Evolutionary conservation across 2,888 invertebrate species (phyloP), one percentile per base, ranked within the genome.

Genomic region (Macrosiphum euphorbiae): DNA sequence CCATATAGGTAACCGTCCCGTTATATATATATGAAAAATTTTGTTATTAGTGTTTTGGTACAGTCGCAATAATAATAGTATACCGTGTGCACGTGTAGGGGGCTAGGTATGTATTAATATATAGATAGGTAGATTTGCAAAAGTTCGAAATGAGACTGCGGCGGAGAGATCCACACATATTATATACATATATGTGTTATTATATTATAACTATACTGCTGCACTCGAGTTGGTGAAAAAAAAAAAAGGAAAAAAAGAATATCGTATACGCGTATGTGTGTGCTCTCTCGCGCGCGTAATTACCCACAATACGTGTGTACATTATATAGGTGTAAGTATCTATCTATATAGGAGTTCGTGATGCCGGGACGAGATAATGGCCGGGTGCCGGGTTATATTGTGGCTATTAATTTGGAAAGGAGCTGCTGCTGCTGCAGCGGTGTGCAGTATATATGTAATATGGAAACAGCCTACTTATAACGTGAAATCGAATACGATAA

Each of bases 381-480:
- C 41, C 84, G 89, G 84, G 88, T 84, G 44, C 52, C 24, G 67
- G 26, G 20, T 35, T 50, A 55, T 88, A 58, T 50, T 35, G 92
- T 78, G 58, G 85, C 93, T 93, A 93, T 93, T 93, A 93, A 93
- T 93, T 93, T 85, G 93, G 89, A 93, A 89, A 84, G 67, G 92
- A 92, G 52, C 78, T 78, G 78, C 78, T 78, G 78, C 35, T 78
- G 78, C 78, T 35, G 78, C 78, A 35, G 78, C 35, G 35, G 78
- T 78, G 78, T 78, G 20, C 20, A n/a, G n/a, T n/a, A n/a, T n/a
- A 7, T 35, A 20, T 78, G 78, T 41, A 35, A 78, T 78, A 35
- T 78, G 35, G 8, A 89, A 93, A 88, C 78, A 88, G 84, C 55
- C 88, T 58, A 84, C 24, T 89, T 67, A 58, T 47, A 58, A 89